Evolutionary conservation across 2,113 vertebrate species (phyloP), one percentile per base, ranked within the genome.

Genomic region (Trachemys scripta): DNA sequence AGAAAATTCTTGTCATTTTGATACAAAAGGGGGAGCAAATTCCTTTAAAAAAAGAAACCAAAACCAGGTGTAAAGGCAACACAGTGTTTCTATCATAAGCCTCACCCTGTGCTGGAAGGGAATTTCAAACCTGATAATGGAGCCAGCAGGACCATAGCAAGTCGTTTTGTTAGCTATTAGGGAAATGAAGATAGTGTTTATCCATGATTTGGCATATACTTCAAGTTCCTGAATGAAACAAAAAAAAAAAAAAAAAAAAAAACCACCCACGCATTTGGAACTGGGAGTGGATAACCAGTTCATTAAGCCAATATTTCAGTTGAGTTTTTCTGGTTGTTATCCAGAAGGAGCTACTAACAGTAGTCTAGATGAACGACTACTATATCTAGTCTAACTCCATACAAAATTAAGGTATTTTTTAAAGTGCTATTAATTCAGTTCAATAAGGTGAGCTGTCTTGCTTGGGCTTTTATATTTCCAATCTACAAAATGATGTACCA

Each of bases 401-500:
- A 72, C 8, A 89, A 10, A 0, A 6, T 80, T 62, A 6, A 65
- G 2, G 22, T 12, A 51, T 10, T 56, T 97, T 92, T 89, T 53
- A 87, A 29, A 7, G 57, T 80, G 20, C 29, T 54, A 92, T 79
- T 53, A 92, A 90, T 86, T 90, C 29, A 88, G 2, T 76, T 75
- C 1, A 12, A 7, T 56, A 69, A 76, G 87, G 65, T 92, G 82
- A 82, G 80, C 49, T 22, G 16, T 20, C 62, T n/a, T 16, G 35
- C 65, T 69, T 69, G 19, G n/a, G 16, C 65, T 69, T 69, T 69
- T 80, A 72, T 1, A 86, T 72, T 54, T 56, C 57, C 22, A 47
- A 56, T 69, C 92, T 95, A 56, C n/a, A 75, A 91, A 95, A 91
- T 35, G 53, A 3, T 57, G 65, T 76, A 54, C 85, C 9, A 5